These are phyloP conservation scores for Brenthis daphne DNA, from an alignment of 2,888 invertebrate genomes.

Conservation along the genomic window DNA sequence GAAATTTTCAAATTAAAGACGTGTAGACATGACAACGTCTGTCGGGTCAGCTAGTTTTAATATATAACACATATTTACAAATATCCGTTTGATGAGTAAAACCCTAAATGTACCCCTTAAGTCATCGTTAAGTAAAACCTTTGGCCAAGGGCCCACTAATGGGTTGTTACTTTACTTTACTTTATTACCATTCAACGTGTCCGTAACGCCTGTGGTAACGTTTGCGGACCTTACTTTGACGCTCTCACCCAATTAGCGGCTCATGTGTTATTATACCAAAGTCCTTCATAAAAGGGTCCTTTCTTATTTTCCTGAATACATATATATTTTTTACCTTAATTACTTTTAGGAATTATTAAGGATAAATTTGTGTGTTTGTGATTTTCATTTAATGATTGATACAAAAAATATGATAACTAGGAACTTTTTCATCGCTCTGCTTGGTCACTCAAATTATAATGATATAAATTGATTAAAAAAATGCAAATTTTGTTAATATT, in stretches of 20 bases:
- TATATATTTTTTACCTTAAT: conserved; percentile 5
- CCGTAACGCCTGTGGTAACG: conserved; percentile 18
- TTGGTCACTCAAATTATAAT: too few relatives aligned
- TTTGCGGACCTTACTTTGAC: conserved; percentile 22
- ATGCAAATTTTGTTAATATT: too few relatives aligned
- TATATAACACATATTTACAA: too few relatives aligned
- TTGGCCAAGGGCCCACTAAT: conserved; percentile 6
- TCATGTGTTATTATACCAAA: conserved; percentile 18
- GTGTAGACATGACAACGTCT: too few relatives aligned
- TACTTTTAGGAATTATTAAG: conserved; percentile 2
- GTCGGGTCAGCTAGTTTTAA: too few relatives aligned
- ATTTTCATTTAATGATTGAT: too few relatives aligned
- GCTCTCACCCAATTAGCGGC: conserved; percentile 21
- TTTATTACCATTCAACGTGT: conserved; percentile 15
- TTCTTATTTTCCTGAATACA: conserved; percentile 17
- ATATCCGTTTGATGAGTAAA: too few relatives aligned
- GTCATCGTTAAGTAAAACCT: background rate
- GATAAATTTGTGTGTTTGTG: background rate
- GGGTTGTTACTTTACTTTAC: conserved; percentile 10
- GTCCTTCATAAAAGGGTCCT: conserved; percentile 16
- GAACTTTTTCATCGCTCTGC: too few relatives aligned
- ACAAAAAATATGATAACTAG: too few relatives aligned
- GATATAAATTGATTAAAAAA: too few relatives aligned
- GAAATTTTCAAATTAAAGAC: too few relatives aligned
- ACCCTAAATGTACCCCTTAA: background rate